Base-by-base conservation (phyloP, 2,797 vertebrate species). In the Carduelis carduelis region DNA sequence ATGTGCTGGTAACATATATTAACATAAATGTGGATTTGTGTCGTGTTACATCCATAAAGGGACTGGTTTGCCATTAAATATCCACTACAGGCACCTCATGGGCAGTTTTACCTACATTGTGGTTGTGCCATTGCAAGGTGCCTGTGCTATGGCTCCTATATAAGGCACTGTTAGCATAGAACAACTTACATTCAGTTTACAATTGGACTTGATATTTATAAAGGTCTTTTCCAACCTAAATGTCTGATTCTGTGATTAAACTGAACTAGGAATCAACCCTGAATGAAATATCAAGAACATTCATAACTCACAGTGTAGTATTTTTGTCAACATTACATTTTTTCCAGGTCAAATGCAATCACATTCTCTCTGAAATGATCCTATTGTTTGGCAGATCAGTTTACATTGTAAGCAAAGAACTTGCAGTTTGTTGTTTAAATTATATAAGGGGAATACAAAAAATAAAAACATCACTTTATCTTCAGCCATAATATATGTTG, bases 31-130 rank as follows among this genome's bases (percentile, higher is more conserved):
- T 47, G 44, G 24, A 11, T 68, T 50, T 75, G 4, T 43, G 59
- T n/a, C 1, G 0, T 24, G 5, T 77, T 90, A 11, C 2, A 6
- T 34, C 35, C 72, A 23, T 24, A 55, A 46, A 77, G 44, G n/a
- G 27, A 17, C 12, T 27, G 20, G 5, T 30, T 86, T 86, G 19
- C 14, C 14, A 43, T 30, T 46, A 43, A 39, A 85, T 61, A 13
- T 19, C 53, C 50, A 9, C 23, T 28, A 9, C 41, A 43, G 30
- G 2, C 19, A 13, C 21, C 27, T 71, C 21, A 20, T 19, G 22
- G 41, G 30, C 27, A 5, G 2, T 17, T 8, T 44, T 21, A 18
- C 49, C 39, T 30, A 7, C 1, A 0, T 17, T 41, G 41, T 11
- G 44, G 19, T 0, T 75, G 32, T 46, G 37, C 22, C 75, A 30